Evolutionary conservation across 1,140 invertebrate genomes (phyloP).

Genomic region (Venturia canescens): DNA sequence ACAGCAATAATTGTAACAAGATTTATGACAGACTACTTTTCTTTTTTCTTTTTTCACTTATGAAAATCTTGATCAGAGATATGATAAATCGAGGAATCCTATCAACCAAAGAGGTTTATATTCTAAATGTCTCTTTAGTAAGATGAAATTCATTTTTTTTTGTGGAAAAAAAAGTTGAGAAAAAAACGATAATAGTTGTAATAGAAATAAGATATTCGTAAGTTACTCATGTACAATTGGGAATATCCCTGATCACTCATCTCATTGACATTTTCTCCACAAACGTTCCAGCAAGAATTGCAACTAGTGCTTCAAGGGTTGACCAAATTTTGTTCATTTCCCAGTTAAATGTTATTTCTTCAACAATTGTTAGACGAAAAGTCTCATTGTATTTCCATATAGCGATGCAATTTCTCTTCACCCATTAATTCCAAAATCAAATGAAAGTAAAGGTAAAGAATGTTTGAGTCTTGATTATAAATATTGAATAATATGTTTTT

Average conservation of each 20-base stretch:
- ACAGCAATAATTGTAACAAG: no score
- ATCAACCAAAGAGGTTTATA: no score
- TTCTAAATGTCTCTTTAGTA: no score
- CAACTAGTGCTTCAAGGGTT: not conserved
- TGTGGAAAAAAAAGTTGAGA: no score
- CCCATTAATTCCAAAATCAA: not conserved
- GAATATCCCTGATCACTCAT: conserved; percentile 41
- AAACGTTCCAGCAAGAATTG: conserved; percentile 31
- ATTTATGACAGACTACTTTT: no score
- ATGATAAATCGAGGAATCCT: no score
- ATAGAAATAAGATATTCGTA: not conserved
- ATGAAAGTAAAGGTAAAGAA: not conserved
- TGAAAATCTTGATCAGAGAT: no score
- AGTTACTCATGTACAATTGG: not conserved
- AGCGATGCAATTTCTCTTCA: not conserved
- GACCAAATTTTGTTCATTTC: not conserved
- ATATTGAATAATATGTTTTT: conserved; percentile 11
- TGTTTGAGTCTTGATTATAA: not conserved
- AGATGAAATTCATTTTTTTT: no score
- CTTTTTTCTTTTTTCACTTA: no score
- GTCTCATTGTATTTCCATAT: not conserved
- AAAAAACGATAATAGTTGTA: no score
- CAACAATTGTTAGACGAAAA: not conserved
- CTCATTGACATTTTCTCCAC: conserved; percentile 49
- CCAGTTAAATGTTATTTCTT: not conserved